Evolutionary conservation across 2,888 invertebrate species (phyloP).

Genomic region (Acleris sparsana): DNA sequence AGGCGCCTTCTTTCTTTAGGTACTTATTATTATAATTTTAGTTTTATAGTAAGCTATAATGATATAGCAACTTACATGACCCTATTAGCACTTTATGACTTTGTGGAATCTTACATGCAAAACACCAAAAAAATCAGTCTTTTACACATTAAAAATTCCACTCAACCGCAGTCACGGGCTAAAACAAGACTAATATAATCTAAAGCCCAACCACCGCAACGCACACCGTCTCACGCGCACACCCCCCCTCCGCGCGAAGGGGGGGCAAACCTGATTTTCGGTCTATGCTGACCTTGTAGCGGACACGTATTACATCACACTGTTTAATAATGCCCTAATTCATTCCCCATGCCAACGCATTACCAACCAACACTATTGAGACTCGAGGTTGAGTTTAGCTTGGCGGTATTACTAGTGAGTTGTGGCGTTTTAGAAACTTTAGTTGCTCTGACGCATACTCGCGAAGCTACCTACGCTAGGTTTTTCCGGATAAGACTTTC

Average conservation of each 20-base stretch:
- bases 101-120: too few relatives aligned
- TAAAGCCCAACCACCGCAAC: conserved; percentile 38
- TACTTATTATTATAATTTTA: too few relatives aligned
- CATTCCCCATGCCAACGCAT: conserved; percentile 39
- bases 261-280: conserved; percentile 79
- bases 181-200: neutral
- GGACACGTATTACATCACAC: conserved; percentile 78
- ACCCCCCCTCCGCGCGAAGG: conserved; percentile 48
- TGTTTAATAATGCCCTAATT: conserved; percentile 70
- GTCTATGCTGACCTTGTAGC: conserved; percentile 81
- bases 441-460: conserved; percentile 60
- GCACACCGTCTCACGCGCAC: conserved; percentile 51
- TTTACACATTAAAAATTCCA: too few relatives aligned
- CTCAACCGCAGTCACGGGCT: too few relatives aligned
- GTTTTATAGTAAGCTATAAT: too few relatives aligned
- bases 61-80: too few relatives aligned
- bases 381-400: conserved; percentile 41
- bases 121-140: too few relatives aligned
- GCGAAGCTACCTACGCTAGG: conserved; percentile 67
- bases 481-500: conserved; percentile 78
- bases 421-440: conserved; percentile 44
- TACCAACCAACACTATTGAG: conserved; percentile 25
- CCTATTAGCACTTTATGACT: too few relatives aligned
- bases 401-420: conserved; percentile 25
- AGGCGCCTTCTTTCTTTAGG: too few relatives aligned